A percentile compares a stretch with the other conserved stretches of the same genome.
Evolutionary conservation across 1,140 invertebrate species (phyloP).

Genomic region (Ptiloglossa arizonensis): DNA sequence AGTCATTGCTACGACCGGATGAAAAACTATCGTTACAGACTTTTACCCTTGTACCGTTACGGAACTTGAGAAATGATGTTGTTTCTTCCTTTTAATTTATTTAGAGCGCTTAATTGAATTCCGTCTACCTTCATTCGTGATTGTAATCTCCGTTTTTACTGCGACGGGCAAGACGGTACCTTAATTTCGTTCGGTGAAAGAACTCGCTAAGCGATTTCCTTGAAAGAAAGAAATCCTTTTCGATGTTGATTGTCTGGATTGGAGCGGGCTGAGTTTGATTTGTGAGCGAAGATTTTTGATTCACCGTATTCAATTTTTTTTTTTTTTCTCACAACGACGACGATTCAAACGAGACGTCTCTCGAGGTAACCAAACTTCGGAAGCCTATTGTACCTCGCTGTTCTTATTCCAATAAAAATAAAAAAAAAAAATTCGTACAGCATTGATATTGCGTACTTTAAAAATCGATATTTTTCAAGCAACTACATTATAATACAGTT

Average conservation of each 20-base stretch:
- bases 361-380: too few relatives aligned
- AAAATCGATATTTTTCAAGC: too few relatives aligned
- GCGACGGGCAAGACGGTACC: conserved; percentile 7
- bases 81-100: conserved; percentile 32
- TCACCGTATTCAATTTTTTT: too few relatives aligned
- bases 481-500: too few relatives aligned
- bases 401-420: too few relatives aligned
- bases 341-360: too few relatives aligned
- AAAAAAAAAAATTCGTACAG: too few relatives aligned
- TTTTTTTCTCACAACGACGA: too few relatives aligned
- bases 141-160: conserved; percentile 8
- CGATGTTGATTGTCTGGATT: conserved; percentile 4
- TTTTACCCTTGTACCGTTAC: background rate
- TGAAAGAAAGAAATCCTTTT: background rate
- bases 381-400: too few relatives aligned
- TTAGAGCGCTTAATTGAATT: conserved; percentile 42
- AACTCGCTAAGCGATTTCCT: conserved; percentile 33
- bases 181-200: conserved; percentile 21
- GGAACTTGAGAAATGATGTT: background rate
- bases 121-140: conserved; percentile 4
- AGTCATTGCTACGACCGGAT: background rate
- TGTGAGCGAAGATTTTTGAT: too few relatives aligned
- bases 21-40: background rate
- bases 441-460: too few relatives aligned
- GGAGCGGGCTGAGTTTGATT: background rate